These are phyloP conservation scores for Petrolisthes manimaculis DNA, from an alignment of 2,888 invertebrate genomes.

Conservation along the genomic window DNA sequence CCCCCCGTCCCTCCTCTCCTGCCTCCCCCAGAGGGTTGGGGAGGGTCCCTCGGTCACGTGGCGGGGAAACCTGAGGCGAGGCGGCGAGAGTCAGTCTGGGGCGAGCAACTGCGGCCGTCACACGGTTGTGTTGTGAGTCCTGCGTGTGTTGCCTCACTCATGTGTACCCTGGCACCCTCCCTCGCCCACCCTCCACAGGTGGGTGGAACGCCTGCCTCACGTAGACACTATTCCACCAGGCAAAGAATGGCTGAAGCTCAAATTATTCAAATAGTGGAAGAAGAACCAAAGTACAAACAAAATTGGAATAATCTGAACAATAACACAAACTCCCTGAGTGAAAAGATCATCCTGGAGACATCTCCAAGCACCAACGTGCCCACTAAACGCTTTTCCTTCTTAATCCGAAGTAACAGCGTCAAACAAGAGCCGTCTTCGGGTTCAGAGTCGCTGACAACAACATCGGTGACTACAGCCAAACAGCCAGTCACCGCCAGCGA, in stretches of 20 bases:
- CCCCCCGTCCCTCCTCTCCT: constrained; percentile 25
- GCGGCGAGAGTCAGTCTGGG: constrained; percentile 35
- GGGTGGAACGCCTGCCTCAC: constrained; percentile 27
- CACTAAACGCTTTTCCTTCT: constrained; percentile 64
- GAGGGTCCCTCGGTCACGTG: constrained; percentile 23
- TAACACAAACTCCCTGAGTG: constrained; percentile 13
- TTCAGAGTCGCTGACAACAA: background rate
- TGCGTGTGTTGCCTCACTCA: constrained; percentile 34
- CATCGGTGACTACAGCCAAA: background rate
- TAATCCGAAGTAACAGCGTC: constrained; percentile 57
- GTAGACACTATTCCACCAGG: constrained; percentile 48
- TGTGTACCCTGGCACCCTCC: constrained; percentile 50
- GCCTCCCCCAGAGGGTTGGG: constrained; percentile 26
- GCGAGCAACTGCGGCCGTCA: constrained; percentile 37
- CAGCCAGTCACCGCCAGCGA: constrained; percentile 58
- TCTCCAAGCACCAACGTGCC: constrained; percentile 53
- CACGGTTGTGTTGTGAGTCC: constrained; percentile 26
- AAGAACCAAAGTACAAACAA: constrained; percentile 41
- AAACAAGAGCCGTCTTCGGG: constrained; percentile 1
- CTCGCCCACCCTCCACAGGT: constrained; percentile 23
- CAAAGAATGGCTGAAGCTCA: constrained; percentile 38
- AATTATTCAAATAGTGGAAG: constrained; percentile 32
- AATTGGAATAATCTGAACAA: constrained; percentile 21
- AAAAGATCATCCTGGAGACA: constrained; percentile 32
- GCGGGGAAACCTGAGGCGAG: constrained; percentile 17